Evolutionary conservation across 2,113 vertebrate species (phyloP), one percentile per base, ranked within the genome.

Genomic region (Cygnus buccinator): DNA sequence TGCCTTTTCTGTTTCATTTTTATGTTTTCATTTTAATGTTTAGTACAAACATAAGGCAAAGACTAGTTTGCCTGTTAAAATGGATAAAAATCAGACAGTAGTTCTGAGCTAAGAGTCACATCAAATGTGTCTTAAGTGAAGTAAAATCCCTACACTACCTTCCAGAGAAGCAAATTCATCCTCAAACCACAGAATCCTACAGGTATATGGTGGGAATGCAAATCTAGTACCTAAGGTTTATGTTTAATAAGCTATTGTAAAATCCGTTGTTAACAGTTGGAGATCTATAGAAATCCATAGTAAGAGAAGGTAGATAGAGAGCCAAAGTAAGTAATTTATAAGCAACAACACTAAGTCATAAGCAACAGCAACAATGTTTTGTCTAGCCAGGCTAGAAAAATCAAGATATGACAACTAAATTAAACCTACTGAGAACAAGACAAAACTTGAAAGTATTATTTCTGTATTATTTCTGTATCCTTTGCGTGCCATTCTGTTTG

Each of bases 401-500:
- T 37, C 58, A 48, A 59, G 76, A 59, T 18, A 70, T 4, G 25
- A 18, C 61, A 68, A 12, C 13, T 20, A 72, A 84, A 75, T n/a
- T 21, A 78, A 84, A 57, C 13, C 43, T 33, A 44, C 4, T 29
- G 57, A 43, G 83, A 92, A 70, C 41, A 21, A 74, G 55, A 48
- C 18, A 68, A 39, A 75, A 44, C 48, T 23, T 14, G 10, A 46
- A 39, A 43, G 17, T 23, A 17, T 12, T 33, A 57, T 71, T 43
- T 37, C 6, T 12, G 2, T 28, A 20, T 12, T 33, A 57, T 71
- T 43, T 37, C 6, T 12, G 2, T 22, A 20, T 58, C 66, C 8
- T 19, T 65, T 12, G 57, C 0, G 0, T 13, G 39, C 39, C 26
- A 1, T 23, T 46, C 31, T 13, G 50, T 33, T 0, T 31, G 50